Percentiles rank a stretch among this genome's conserved stretches.
phyloP scores from a whole-genome alignment of 2,888 invertebrate species.

The Abrostola tripartita region DNA sequence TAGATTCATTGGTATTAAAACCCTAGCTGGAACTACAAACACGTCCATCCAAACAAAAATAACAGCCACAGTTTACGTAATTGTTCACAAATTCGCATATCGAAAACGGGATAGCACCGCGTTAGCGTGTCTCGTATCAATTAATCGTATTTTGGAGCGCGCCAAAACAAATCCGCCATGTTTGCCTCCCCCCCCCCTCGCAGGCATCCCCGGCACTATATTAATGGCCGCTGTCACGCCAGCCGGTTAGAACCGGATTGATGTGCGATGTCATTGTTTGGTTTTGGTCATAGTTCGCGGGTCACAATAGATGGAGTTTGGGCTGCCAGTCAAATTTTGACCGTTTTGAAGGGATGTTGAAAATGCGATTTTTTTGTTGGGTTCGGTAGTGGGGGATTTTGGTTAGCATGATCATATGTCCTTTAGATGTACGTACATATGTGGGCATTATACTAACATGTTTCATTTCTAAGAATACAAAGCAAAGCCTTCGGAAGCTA shows the following conservation, averaged over 20 bases:
- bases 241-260: constrained; percentile 67
- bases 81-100: constrained; percentile 55
- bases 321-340: constrained; percentile 55
- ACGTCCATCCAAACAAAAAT: constrained; percentile 31
- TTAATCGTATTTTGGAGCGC: constrained; percentile 81
- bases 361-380: constrained; percentile 20
- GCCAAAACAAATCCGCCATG: constrained; percentile 83
- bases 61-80: constrained; percentile 42
- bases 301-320: constrained; percentile 44
- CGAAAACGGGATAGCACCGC: constrained; percentile 60
- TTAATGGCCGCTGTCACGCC: constrained; percentile 76
- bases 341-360: constrained; percentile 31
- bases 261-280: constrained; percentile 62
- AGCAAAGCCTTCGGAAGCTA: no score
- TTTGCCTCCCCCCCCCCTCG: constrained; percentile 57
- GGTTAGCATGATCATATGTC: background rate
- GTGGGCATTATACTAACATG: no score
- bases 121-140: constrained; percentile 76
- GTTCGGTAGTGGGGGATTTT: constrained; percentile 5
- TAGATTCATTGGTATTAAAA: background rate
- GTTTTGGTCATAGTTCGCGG: constrained; percentile 52
- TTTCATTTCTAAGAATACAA: no score
- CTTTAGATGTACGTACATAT: background rate
- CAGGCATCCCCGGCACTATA: constrained; percentile 52
- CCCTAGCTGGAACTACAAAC: constrained; percentile 2